These are phyloP conservation scores for Otolemur garnettii DNA, from an alignment of 2,113 vertebrate genomes.

Conservation along the genomic window DNA sequence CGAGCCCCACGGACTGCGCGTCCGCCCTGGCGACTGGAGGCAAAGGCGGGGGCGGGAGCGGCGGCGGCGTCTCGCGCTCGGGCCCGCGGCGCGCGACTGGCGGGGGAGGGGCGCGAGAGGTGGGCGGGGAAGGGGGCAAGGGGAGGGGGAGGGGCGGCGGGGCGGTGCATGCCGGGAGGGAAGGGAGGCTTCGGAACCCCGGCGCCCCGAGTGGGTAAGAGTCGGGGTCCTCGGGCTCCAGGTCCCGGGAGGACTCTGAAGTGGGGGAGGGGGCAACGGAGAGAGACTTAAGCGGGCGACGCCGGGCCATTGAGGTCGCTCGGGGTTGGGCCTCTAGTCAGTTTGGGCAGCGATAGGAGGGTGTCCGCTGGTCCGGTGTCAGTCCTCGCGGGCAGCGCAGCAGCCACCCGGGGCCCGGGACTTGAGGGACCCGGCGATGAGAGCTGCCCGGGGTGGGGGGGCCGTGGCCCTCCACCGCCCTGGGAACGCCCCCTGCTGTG, in stretches of 20 bases:
- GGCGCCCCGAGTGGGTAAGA: not conserved
- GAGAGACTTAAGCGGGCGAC: not conserved
- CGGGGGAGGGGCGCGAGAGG: slow-evolving; percentile 1
- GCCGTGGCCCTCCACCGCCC: not conserved
- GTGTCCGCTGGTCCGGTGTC: slow-evolving; percentile 61
- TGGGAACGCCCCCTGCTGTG: not conserved
- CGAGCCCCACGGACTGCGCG: not conserved
- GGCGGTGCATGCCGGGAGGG: slow-evolving; percentile 76
- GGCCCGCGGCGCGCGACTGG: slow-evolving; percentile 1
- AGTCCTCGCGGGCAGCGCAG: accelerated
- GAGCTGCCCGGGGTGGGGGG: not conserved
- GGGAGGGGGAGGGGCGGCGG: not conserved
- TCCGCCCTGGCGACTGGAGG: not conserved
- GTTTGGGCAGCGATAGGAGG: not conserved
- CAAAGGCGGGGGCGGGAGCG: not conserved
- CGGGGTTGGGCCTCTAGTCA: not conserved
- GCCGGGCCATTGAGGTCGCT: not conserved
- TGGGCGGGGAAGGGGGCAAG: not conserved
- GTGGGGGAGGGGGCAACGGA: not conserved
- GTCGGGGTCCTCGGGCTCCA: accelerated
- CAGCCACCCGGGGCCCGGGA: not conserved
- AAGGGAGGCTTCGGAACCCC: not conserved
- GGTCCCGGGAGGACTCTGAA: not conserved
- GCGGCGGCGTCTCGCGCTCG: not conserved
- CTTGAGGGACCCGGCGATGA: not conserved